A percentile compares a stretch with the other conserved stretches of the same genome.
These are phyloP conservation scores for Stichodactyla mertensii DNA, from an alignment of 64 coral and sea anemone genomes.

Conservation along the genomic window DNA sequence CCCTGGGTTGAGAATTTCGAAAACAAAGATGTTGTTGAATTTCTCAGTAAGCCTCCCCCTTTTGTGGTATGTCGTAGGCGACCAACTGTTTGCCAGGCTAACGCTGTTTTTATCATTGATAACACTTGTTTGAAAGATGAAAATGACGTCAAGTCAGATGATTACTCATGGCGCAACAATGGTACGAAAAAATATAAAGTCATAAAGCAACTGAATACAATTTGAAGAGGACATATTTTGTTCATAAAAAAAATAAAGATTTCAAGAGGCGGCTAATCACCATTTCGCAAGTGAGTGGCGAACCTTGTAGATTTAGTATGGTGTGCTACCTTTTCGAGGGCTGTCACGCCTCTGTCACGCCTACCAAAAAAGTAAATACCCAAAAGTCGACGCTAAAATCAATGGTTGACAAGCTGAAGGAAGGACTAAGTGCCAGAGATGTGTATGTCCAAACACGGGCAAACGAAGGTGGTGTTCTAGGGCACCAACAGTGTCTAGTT, in stretches of 20 bases:
- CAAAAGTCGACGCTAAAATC: constrained; percentile 27
- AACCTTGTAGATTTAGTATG: neutral
- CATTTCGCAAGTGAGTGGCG: neutral
- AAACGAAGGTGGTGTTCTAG: constrained; percentile 2
- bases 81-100: constrained; percentile 10
- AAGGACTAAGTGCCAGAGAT: constrained; percentile 20
- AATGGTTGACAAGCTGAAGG: constrained; percentile 20
- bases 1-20: neutral
- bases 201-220: neutral
- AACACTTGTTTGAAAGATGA: neutral
- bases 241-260: constrained; percentile 37
- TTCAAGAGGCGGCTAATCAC: constrained; percentile 4
- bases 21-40: neutral
- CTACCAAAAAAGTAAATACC: constrained; percentile 11
- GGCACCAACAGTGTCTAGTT: neutral
- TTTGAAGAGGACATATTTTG: constrained; percentile 22
- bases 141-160: constrained; percentile 22
- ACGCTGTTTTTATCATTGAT: constrained; percentile 15
- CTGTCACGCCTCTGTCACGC: no score
- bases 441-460: constrained; percentile 18
- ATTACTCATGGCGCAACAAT: constrained; percentile 22
- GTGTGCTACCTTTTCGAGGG: constrained; percentile 18
- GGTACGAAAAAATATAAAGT: neutral
- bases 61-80: constrained; percentile 2
- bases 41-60: neutral